phyloP scores from a whole-genome alignment of 2,888 invertebrate genomes.

The Octonoba sinensis region DNA sequence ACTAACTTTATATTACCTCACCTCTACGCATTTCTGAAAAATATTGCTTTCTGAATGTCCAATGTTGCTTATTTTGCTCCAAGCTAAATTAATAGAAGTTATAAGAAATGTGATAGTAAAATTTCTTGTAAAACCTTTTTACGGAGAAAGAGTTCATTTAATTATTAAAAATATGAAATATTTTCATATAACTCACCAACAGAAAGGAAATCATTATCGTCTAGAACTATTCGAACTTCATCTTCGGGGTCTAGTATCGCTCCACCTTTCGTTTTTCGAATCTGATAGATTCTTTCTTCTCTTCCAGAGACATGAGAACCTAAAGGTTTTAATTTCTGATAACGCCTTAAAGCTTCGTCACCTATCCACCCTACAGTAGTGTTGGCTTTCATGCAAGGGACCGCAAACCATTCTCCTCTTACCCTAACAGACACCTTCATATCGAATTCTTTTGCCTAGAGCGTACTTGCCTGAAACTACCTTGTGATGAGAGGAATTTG shows the following conservation, averaged over 20 bases:
- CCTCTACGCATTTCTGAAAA: too few species aligned
- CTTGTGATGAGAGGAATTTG: too few species aligned
- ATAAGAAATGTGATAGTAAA: too few species aligned
- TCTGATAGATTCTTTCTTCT: constrained; percentile 71
- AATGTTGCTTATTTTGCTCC: too few species aligned
- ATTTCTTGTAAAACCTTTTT: too few species aligned
- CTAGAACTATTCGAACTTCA: constrained; percentile 74
- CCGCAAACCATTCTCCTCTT: constrained; percentile 76
- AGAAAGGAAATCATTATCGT: constrained; percentile 77
- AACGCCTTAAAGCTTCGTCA: constrained; percentile 74
- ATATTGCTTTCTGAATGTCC: too few species aligned
- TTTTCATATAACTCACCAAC: constrained; percentile 72
- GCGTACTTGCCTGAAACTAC: too few species aligned
- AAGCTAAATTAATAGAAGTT: too few species aligned
- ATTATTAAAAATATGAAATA: too few species aligned
- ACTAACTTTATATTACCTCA: too few species aligned
- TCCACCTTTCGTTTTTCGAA: constrained; percentile 76
- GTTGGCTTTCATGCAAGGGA: constrained; percentile 74
- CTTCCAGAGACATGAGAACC: constrained; percentile 65
- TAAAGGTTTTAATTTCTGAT: constrained; percentile 71
- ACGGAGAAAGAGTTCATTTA: too few species aligned
- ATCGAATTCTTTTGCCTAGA: too few species aligned
- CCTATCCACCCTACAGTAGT: constrained; percentile 74
- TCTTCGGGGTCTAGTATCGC: constrained; percentile 76
- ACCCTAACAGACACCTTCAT: constrained; percentile 76